A percentile compares a stretch with the other conserved stretches of the same genome.
phyloP scores from a whole-genome alignment of 2,113 vertebrate species.

The Podilymbus podiceps region DNA sequence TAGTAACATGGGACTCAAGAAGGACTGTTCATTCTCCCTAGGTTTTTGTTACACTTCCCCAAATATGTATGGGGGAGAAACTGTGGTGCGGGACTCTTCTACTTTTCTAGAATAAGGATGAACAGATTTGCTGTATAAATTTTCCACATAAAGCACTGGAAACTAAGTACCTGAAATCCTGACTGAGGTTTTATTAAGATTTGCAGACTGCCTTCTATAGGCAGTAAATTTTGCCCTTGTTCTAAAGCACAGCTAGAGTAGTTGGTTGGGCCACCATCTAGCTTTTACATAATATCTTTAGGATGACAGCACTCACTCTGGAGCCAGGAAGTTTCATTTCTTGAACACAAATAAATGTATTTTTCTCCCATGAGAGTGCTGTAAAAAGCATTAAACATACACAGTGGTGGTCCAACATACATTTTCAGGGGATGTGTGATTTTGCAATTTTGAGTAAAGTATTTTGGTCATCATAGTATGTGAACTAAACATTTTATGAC shows the following conservation, averaged over 20 bases:
- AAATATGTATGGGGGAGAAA: not conserved
- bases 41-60: not conserved
- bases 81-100: accelerated
- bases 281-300: not conserved
- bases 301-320: not conserved
- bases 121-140: not conserved
- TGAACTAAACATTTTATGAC: not conserved
- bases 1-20: not conserved
- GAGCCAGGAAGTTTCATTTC: not conserved
- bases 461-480: not conserved
- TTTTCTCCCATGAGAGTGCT: not conserved
- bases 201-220: not conserved
- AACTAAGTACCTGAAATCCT: not conserved
- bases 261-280: not conserved
- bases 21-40: not conserved
- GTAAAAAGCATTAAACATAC: not conserved
- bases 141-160: not conserved
- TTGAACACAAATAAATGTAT: not conserved
- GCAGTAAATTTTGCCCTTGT: not conserved
- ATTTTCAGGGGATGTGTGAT: not conserved
- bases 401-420: not conserved
- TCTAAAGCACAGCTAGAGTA: not conserved
- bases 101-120: not conserved
- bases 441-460: not conserved
- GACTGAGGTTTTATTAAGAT: not conserved